Conservation (phyloP, 2,888 invertebrate genomes). For the Conomelus anceps region DNA sequence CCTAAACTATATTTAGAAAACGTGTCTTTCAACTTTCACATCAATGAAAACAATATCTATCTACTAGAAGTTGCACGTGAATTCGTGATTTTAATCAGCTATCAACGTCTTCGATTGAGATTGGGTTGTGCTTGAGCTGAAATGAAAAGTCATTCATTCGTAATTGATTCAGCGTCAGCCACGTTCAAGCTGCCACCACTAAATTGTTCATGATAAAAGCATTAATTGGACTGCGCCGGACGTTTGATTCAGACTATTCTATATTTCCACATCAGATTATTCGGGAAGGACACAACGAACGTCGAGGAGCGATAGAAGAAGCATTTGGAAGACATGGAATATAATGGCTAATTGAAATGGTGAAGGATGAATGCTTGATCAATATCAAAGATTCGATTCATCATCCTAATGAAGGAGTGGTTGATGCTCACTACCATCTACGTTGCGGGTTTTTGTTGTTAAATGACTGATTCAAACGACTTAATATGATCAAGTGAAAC, state of each 20-base stretch:
- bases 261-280: background rate
- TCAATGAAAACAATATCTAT: too few relatives aligned
- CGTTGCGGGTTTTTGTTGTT: background rate
- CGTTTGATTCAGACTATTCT: background rate
- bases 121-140: background rate
- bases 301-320: background rate
- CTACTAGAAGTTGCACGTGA: too few relatives aligned
- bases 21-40: too few relatives aligned
- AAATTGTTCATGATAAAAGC: background rate
- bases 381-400: background rate
- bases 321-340: background rate
- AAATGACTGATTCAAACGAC: background rate
- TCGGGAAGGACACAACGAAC: background rate
- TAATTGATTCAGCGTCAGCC: background rate
- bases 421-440: background rate
- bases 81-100: too few relatives aligned
- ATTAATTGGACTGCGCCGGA: background rate
- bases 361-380: background rate
- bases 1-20: too few relatives aligned
- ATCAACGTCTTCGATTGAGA: too few relatives aligned
- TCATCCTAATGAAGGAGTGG: background rate
- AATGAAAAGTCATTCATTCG: background rate
- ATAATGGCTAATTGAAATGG: background rate
- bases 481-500: too few relatives aligned
- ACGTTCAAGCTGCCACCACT: background rate